Evolutionary conservation across 2,888 invertebrate species (phyloP).

Genomic region (Cheilosia impressa): DNA sequence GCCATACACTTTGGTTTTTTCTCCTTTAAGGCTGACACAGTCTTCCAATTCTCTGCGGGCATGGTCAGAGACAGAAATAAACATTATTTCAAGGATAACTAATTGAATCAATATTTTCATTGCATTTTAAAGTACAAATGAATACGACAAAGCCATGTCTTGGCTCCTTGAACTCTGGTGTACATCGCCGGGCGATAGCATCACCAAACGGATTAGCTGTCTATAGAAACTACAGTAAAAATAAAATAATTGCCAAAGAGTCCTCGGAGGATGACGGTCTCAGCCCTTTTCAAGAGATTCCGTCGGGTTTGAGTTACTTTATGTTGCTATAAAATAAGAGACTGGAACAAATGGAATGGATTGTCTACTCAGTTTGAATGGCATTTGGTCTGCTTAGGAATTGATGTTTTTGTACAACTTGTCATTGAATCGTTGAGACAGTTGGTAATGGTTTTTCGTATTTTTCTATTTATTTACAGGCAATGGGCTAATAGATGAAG

Average conservation of each 20-base stretch:
- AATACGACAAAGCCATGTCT: slow-evolving; percentile 20
- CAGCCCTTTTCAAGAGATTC: background rate
- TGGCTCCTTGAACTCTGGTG: slow-evolving; percentile 2
- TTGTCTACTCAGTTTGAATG: background rate
- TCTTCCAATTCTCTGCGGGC: background rate
- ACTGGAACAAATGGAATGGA: too few species aligned
- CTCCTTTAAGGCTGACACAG: background rate
- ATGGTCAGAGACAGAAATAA: slow-evolving; percentile 12
- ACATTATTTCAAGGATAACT: slow-evolving; percentile 38
- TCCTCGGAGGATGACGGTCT: slow-evolving; percentile 12
- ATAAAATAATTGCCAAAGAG: slow-evolving; percentile 42
- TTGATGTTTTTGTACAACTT: slow-evolving; percentile 22
- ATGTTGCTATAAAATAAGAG: slow-evolving; percentile 31
- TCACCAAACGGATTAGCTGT: slow-evolving; percentile 57
- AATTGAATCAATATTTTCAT: slow-evolving; percentile 45
- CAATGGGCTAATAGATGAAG: slow-evolving; percentile 90
- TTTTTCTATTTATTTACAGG: slow-evolving; percentile 84
- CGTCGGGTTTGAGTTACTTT: background rate
- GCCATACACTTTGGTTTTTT: background rate
- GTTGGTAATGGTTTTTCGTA: slow-evolving; percentile 13
- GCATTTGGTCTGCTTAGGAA: slow-evolving; percentile 16
- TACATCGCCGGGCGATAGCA: slow-evolving; percentile 34
- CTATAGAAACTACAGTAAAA: slow-evolving; percentile 19
- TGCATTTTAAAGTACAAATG: slow-evolving; percentile 36
- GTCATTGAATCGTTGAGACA: background rate